phyloP scores from a whole-genome alignment of 1,140 invertebrate species.

The honey bee (Apis mellifera) region Amel_HAv3.1 CM009940.2:3652001-3652500 shows the following conservation, averaged over 20 bases:
- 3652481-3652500: too few species aligned
- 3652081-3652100: conserved; percentile 26
- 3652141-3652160: conserved; percentile 79
- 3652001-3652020: too few species aligned
- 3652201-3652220: conserved; percentile 81
- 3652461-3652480: too few species aligned
- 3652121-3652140: conserved; percentile 69
- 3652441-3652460: too few species aligned
- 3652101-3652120: neutral
- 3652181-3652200: conserved; percentile 80
- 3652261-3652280: conserved; percentile 55
- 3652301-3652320: conserved; percentile 58
- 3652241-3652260: conserved; percentile 59
- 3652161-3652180: conserved; percentile 76
- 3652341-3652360: conserved; percentile 54
- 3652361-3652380: conserved; percentile 61
- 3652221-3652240: conserved; percentile 58
- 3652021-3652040: neutral
- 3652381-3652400: conserved; percentile 53
- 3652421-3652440: neutral
- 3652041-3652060: neutral
- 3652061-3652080: neutral
- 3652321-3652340: conserved; percentile 51
- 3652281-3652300: conserved; percentile 55
- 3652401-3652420: conserved; percentile 6